These are phyloP conservation scores for Volucella zonaria DNA, from an alignment of 2,888 invertebrate species.

Conservation along the genomic window DNA sequence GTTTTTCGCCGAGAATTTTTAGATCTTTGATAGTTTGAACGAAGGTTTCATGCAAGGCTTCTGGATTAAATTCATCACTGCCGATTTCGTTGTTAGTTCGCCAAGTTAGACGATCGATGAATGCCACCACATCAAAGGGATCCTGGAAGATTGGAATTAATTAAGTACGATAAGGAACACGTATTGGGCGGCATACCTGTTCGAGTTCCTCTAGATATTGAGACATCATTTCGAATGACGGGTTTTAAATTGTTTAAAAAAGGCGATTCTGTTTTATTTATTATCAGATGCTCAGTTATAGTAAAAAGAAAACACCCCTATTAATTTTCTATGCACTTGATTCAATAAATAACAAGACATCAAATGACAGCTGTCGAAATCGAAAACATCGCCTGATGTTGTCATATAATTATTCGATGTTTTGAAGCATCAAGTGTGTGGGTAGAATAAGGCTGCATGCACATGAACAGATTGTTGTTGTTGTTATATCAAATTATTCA, in stretches of 20 bases:
- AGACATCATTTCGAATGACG: slow-evolving; percentile 88
- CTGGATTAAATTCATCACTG: slow-evolving; percentile 91
- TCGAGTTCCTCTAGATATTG: slow-evolving; percentile 94
- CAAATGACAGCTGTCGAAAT: too few species aligned
- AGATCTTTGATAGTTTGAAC: slow-evolving; percentile 94
- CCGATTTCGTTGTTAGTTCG: slow-evolving; percentile 91
- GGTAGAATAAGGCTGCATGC: too few species aligned
- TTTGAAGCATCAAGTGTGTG: too few species aligned
- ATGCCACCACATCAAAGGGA: slow-evolving; percentile 98
- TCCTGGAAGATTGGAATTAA: slow-evolving; percentile 86
- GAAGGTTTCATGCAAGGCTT: slow-evolving; percentile 94
- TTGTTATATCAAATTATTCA: too few species aligned
- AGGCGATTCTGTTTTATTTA: background rate
- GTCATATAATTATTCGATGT: too few species aligned
- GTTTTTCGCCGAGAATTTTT: slow-evolving; percentile 90
- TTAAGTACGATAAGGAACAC: slow-evolving; percentile 28
- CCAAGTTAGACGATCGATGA: slow-evolving; percentile 98
- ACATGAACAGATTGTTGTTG: too few species aligned
- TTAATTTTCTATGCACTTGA: too few species aligned
- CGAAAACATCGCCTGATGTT: too few species aligned
- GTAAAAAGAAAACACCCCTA: too few species aligned
- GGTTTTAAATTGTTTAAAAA: background rate
- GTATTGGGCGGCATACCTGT: slow-evolving; percentile 85
- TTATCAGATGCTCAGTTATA: too few species aligned
- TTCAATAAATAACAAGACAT: too few species aligned